These are phyloP conservation scores for Lycopodina hypogea DNA, from an alignment of 37 sponge, comb jelly and placozoan genomes.

Conservation along the genomic window DNA sequence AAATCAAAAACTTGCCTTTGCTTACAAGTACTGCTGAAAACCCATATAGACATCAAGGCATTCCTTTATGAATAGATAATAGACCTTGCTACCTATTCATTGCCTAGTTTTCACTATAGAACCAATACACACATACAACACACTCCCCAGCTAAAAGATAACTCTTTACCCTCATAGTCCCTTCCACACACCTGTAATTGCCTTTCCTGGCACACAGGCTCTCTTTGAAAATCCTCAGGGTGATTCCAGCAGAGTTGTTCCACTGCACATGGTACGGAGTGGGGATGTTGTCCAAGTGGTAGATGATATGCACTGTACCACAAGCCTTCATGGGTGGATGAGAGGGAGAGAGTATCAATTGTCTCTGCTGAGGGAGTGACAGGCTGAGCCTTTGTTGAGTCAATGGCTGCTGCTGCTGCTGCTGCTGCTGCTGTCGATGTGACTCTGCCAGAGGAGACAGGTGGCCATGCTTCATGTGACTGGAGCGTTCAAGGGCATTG, in stretches of 20 bases:
- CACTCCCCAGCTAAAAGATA: too few species aligned
- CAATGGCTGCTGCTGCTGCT: neutral
- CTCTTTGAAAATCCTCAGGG: conserved; percentile 69
- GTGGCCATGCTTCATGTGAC: neutral
- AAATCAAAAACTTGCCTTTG: too few species aligned
- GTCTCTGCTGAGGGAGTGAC: neutral
- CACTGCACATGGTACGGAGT: conserved; percentile 41
- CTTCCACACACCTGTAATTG: conserved; percentile 46
- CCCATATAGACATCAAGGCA: neutral
- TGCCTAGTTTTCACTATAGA: too few species aligned
- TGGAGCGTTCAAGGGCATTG: conserved; percentile 1
- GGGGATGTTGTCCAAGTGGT: conserved; percentile 36
- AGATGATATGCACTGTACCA: conserved; percentile 31
- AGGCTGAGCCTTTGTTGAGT: too few species aligned
- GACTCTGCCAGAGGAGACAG: conserved; percentile 7
- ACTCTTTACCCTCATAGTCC: too few species aligned
- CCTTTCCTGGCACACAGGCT: conserved; percentile 67
- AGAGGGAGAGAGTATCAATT: neutral
- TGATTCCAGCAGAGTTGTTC: conserved; percentile 26
- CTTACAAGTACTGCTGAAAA: neutral
- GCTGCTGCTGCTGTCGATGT: neutral
- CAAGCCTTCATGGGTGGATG: neutral
- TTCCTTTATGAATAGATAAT: neutral
- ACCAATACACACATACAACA: too few species aligned
- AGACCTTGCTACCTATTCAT: too few species aligned